Evolutionary conservation across 2,113 vertebrate genomes (phyloP).

Genomic region (Callorhinus ursinus): DNA sequence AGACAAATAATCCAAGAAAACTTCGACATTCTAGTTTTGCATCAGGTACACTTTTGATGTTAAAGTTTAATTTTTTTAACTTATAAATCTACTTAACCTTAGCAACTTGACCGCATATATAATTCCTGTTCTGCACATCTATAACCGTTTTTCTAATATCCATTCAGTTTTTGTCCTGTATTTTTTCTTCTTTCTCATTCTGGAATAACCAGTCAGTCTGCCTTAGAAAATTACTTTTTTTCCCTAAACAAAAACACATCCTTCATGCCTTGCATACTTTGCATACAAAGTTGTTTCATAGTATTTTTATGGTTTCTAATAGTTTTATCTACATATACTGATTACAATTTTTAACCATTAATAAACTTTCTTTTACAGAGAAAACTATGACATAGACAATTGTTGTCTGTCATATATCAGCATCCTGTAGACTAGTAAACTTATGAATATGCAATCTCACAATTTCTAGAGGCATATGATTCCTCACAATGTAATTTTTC

Average conservation of each 20-base stretch:
- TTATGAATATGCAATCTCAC: not conserved
- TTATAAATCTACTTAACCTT: not conserved
- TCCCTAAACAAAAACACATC: not conserved
- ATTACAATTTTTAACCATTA: not conserved
- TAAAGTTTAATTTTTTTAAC: not conserved
- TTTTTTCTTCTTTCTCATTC: not conserved
- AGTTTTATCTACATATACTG: not conserved
- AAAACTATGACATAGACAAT: not conserved
- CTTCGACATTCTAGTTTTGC: not conserved
- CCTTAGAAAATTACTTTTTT: not conserved
- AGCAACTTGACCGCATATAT: not conserved
- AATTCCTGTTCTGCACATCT: not conserved
- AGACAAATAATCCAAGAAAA: not conserved
- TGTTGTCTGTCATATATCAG: not conserved
- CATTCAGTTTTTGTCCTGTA: not conserved
- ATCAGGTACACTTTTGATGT: not conserved
- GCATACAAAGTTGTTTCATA: not conserved
- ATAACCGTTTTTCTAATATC: not conserved
- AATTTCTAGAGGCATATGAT: not conserved
- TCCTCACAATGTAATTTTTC: not conserved
- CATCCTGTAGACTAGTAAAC: not conserved
- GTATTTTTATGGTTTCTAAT: not conserved
- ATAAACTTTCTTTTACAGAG: not conserved
- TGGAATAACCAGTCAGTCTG: not conserved
- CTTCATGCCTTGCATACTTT: not conserved